Evolutionary conservation across 2,888 invertebrate genomes (phyloP).

Genomic region (Plagodis dolabraria): DNA sequence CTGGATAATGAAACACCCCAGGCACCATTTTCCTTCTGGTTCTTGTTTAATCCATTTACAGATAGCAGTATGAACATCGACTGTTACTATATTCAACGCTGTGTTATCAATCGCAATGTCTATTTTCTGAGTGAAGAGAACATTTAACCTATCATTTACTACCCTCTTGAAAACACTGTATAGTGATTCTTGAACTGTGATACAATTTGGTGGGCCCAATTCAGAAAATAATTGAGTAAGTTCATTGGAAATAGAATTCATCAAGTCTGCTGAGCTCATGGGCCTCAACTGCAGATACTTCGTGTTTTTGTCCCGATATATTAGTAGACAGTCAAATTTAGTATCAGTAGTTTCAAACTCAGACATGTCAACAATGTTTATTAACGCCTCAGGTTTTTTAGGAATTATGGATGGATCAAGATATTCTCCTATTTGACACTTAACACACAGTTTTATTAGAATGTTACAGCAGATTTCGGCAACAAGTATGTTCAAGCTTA

Average conservation of each 20-base stretch:
- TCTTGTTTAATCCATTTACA: constrained; percentile 13
- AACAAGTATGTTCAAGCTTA: constrained; percentile 4
- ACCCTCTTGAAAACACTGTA: constrained; percentile 1
- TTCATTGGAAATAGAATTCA: constrained; percentile 17
- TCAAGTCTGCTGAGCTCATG: constrained; percentile 7
- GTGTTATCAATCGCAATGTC: background rate
- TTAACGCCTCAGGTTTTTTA: background rate
- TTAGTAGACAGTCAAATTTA: constrained; percentile 16
- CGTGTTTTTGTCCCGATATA: constrained; percentile 20
- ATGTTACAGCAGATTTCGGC: constrained; percentile 8
- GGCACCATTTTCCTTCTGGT: constrained; percentile 21
- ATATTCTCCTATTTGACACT: constrained; percentile 1
- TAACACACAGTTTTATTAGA: constrained; percentile 12
- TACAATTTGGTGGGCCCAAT: constrained; percentile 25
- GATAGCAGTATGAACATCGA: constrained; percentile 13
- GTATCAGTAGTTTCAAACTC: constrained; percentile 6
- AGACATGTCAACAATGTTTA: constrained; percentile 13
- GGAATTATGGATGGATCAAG: background rate
- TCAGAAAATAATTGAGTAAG: constrained; percentile 27
- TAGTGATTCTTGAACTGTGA: constrained; percentile 11
- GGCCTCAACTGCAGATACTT: constrained; percentile 29
- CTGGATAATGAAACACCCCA: constrained; percentile 28
- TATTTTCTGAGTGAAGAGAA: constrained; percentile 1
- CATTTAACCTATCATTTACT: constrained; percentile 6
- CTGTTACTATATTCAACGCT: background rate